Percentiles rank a stretch among this genome's conserved stretches.
phyloP scores from a whole-genome alignment of 2,113 vertebrate genomes.

The Bujurquina vittata region DNA sequence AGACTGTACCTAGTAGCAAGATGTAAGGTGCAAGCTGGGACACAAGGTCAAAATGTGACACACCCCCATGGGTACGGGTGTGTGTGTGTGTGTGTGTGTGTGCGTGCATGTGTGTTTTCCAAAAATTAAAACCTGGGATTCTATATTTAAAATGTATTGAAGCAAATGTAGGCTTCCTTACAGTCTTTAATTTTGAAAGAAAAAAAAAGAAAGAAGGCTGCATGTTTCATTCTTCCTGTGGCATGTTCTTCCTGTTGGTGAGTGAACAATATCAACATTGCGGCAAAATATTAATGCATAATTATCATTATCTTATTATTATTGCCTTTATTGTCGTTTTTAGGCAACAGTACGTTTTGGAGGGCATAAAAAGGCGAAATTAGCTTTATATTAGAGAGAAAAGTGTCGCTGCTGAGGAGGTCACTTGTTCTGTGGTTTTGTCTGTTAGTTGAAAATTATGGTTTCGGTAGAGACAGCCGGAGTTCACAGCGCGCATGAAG shows the following conservation, averaged over 20 bases:
- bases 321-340: neutral
- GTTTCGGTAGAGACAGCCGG: neutral
- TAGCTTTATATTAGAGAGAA: neutral
- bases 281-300: neutral
- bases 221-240: neutral
- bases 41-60: too few relatives aligned
- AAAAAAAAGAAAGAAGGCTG: neutral
- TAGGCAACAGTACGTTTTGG: neutral
- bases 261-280: neutral
- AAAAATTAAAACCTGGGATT: neutral
- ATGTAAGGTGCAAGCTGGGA: too few relatives aligned
- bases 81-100: too few relatives aligned
- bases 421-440: neutral
- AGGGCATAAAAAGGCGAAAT: neutral
- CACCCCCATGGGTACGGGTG: too few relatives aligned
- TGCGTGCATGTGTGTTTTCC: too few relatives aligned
- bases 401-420: neutral
- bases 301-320: neutral
- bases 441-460: neutral
- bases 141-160: neutral
- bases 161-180: neutral
- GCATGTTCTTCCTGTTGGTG: constrained; percentile 1
- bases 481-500: neutral
- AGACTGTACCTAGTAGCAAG: too few relatives aligned
- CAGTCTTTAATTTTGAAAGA: neutral